Base-by-base conservation (phyloP, 2,888 invertebrate genomes). In the Aproaerema taeniolella region DNA sequence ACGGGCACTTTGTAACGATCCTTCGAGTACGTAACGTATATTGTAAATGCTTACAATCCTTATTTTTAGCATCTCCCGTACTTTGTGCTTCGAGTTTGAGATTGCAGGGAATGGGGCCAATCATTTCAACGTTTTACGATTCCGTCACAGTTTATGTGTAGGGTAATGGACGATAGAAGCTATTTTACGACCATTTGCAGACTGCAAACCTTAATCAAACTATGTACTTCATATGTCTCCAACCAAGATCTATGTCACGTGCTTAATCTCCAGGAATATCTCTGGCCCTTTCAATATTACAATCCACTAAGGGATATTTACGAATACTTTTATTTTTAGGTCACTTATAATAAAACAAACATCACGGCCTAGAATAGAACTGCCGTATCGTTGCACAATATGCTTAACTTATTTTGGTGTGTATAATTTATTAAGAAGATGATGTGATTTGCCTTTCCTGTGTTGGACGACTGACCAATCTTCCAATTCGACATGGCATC, bases 21-120 rank as follows among this genome's bases (percentile, higher is more conserved):
- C 10, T 10, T 9, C 8, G 11, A 12, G 24, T 10, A 28, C 6
- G 35, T 8, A 30, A 38, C 37, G 33, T 30, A 33, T 5, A 30
- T 31, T 16, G 35, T 36, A 50, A 61, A 53, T 54, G 26, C n/a
- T 9, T n/a, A 50, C 49, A 50, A 50, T 47, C 38, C 55, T 58
- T 77, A 76, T 80, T 75, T 69, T 67, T 75, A 78, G 73, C 64
- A 58, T 45, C 43, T 47, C 43, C 57, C 52, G 55, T 57, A 39
- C 39, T 38, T 39, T 42, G 61, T 66, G 60, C 56, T 61, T 59
- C 58, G 49, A 43, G 39, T 49, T 42, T 45, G 38, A 41, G 39
- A 64, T 66, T 62, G 50, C 53, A 54, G 53, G 59, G 60, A 78
- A 68, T 56, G 67, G 58, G 72, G 71, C 63, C 69, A 67, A 62